Base-by-base conservation (phyloP, 2,113 vertebrate species). In the Pollimyrus isidori region DNA sequence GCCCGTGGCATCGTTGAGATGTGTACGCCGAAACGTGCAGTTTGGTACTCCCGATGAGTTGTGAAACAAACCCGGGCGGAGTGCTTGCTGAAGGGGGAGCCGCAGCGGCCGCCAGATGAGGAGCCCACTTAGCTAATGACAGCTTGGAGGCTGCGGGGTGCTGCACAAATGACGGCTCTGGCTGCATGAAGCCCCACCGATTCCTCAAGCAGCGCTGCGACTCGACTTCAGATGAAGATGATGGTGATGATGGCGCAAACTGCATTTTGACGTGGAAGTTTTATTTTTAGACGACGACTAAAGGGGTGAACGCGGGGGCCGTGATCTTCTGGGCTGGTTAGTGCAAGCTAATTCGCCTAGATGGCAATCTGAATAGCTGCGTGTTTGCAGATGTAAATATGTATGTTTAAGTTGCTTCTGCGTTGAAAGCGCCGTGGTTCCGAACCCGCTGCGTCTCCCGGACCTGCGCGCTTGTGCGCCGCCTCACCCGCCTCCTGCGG, bases 11-110 rank as follows among this genome's bases (percentile, higher is more conserved):
- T 17, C 45, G 86, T 82, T 89, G 45, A 10, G 49, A 30, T 83
- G 42, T 76, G 50, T 88, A 23, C 46, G 83, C 90, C 84, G 89
- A 87, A 88, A 7, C 90, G 89, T 52, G 45, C 83, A 1, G 11
- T 46, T 50, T 42, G 45, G 9, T 15, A 7, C 73, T 42, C 13
- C 30, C 35, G 26, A 11, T 13, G 62, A 69, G 62, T 1, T 30
- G n/a, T 30, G n/a, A 26, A 26, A 65, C 3, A 13, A 69, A 26
- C 62, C 62, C 62, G n/a, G 26, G 26, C n/a, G 62, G 62, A 11
- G n/a, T 9, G 62, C 62, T n/a, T 26, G n/a, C 62, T 13, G 10
- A 11, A 11, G 62, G 62, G 23, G 62, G 62, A 26, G 62, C n/a
- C 62, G 62, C 62, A 11, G 9, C 56, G 56, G 56, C 23, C 10